Conservation (phyloP, 2,888 invertebrate genomes). For the Eulithis prunata region DNA sequence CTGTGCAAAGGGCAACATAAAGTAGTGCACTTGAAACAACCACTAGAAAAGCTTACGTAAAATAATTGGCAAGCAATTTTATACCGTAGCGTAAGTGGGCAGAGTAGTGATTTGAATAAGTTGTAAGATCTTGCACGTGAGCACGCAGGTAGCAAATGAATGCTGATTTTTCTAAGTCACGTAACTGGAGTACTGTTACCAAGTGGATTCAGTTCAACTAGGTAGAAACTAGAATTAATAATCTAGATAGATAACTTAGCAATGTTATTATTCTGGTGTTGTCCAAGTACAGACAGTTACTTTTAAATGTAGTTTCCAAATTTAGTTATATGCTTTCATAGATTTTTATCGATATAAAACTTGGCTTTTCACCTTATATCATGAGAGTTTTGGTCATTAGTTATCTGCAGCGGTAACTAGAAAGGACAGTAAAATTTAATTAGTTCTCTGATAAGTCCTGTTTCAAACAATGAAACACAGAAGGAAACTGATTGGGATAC, state of each 20-base stretch:
- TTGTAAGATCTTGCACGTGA: conserved; percentile 31
- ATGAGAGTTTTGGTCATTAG: not conserved
- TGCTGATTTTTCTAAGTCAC: conserved; percentile 68
- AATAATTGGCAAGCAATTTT: conserved; percentile 15
- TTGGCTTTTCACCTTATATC: not conserved
- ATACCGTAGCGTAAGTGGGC: conserved; percentile 10
- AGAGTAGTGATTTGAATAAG: conserved; percentile 31
- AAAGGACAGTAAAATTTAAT: too few relatives aligned
- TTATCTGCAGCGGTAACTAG: too few relatives aligned
- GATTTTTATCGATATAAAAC: not conserved
- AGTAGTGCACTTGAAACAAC: conserved; percentile 32
- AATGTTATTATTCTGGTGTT: conserved; percentile 31
- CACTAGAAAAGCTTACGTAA: conserved; percentile 7
- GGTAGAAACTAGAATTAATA: conserved; percentile 36
- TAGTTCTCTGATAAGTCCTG: too few relatives aligned
- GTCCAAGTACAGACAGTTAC: conserved; percentile 11
- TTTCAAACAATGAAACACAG: too few relatives aligned
- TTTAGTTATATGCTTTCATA: not conserved
- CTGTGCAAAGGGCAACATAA: conserved; percentile 22
- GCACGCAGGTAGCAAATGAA: conserved; percentile 50
- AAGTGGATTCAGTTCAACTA: conserved; percentile 44
- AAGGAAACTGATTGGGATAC: too few relatives aligned
- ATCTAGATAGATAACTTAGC: conserved; percentile 15
- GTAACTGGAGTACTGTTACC: conserved; percentile 66
- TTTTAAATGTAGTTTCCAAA: conserved; percentile 18